Conservation (phyloP, 2,113 vertebrate genomes). For the Amblyopsis rosae region DNA sequence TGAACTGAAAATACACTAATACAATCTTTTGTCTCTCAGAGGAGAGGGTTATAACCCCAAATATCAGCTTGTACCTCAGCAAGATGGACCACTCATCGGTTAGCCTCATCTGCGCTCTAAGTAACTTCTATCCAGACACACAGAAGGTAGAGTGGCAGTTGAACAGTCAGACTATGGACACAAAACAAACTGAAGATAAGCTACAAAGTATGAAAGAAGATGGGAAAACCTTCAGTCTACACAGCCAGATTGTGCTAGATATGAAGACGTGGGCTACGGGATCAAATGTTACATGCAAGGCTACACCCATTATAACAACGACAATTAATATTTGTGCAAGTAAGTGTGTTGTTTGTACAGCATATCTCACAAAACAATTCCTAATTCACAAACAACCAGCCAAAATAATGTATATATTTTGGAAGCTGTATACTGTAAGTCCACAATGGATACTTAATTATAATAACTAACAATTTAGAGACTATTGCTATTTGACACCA, state of each 20-base stretch:
- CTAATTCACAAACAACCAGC: too few species aligned
- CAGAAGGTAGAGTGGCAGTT: constrained; percentile 43
- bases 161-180: fast-evolving
- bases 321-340: constrained; percentile 56
- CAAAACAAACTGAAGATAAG: fast-evolving
- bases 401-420: too few species aligned
- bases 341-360: constrained; percentile 40
- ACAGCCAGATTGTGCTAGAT: constrained; percentile 49
- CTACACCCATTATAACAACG: neutral
- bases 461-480: too few species aligned
- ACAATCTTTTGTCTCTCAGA: constrained; percentile 41
- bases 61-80: constrained; percentile 49
- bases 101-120: constrained; percentile 62
- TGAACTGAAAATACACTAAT: neutral
- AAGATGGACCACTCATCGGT: constrained; percentile 37
- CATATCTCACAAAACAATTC: neutral
- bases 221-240: constrained; percentile 28
- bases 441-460: too few species aligned
- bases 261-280: constrained; percentile 25
- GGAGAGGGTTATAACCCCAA: neutral
- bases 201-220: neutral
- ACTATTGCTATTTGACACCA: too few species aligned
- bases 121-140: constrained; percentile 35
- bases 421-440: too few species aligned
- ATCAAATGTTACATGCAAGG: constrained; percentile 48